Percentiles rank a stretch among this genome's conserved stretches.
Conservation (phyloP, 2,797 vertebrate genomes). For the Cyclura pinguis region DNA sequence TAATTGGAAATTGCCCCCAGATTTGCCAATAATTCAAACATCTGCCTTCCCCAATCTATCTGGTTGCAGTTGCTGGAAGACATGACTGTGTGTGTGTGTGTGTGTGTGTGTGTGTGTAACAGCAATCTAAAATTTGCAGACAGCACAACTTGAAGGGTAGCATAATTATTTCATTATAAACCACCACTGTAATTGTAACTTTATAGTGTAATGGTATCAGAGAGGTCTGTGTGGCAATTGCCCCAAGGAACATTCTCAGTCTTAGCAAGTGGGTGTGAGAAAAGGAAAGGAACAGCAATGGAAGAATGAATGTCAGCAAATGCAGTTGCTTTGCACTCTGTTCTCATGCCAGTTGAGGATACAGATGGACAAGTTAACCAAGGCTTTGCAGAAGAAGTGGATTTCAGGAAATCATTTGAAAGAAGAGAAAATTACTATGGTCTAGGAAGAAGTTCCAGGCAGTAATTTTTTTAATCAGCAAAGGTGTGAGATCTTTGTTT, state of each 20-base stretch:
- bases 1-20: not conserved
- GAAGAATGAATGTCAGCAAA: too few species aligned
- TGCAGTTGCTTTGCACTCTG: too few species aligned
- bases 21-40: not conserved
- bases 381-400: not conserved
- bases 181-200: not conserved
- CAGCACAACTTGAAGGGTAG: not conserved
- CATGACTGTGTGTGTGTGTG: not conserved
- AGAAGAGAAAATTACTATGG: too few species aligned
- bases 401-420: not conserved
- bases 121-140: not conserved
- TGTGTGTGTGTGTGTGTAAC: not conserved
- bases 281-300: too few species aligned
- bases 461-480: not conserved
- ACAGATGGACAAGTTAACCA: too few species aligned
- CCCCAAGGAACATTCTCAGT: too few species aligned
- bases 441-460: not conserved
- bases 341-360: too few species aligned
- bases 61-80: not conserved
- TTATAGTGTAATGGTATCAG: not conserved
- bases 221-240: not conserved
- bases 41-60: not conserved
- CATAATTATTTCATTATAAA: not conserved
- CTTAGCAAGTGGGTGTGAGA: too few species aligned
- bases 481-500: slow-evolving; percentile 55